phyloP scores from a whole-genome alignment of 2,888 invertebrate genomes.

The Nomada fucata region DNA sequence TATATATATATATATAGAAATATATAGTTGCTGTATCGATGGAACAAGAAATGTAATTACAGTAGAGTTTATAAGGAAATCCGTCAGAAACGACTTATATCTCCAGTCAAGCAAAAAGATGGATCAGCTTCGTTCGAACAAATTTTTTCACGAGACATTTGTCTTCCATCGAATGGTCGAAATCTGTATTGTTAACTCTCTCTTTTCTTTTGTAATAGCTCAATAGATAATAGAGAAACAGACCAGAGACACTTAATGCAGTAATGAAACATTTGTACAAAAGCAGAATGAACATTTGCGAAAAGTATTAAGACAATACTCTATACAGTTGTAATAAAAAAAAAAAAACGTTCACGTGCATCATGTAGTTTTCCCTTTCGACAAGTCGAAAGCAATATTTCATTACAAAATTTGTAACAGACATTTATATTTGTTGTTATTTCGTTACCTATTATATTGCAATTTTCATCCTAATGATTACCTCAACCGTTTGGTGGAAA shows the following conservation, averaged over 20 bases:
- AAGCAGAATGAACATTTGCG: constrained; percentile 24
- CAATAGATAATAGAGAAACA: constrained; percentile 35
- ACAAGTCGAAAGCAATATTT: constrained; percentile 15
- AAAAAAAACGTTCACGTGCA: constrained; percentile 3
- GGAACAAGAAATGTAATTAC: constrained; percentile 3
- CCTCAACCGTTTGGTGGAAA: neutral
- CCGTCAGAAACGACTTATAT: neutral
- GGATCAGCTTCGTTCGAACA: neutral
- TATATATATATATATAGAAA: neutral
- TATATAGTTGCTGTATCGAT: constrained; percentile 23
- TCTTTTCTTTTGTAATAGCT: constrained; percentile 19
- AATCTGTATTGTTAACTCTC: constrained; percentile 34
- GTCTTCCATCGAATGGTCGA: constrained; percentile 25
- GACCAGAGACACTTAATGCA: constrained; percentile 39
- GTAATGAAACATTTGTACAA: constrained; percentile 19
- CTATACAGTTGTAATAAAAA: constrained; percentile 31
- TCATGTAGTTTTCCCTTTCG: constrained; percentile 14
- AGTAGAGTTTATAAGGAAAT: neutral
- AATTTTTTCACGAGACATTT: neutral
- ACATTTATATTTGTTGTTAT: constrained; percentile 7
- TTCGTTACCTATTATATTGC: constrained; percentile 4
- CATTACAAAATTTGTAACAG: constrained; percentile 34
- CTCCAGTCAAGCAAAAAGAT: neutral
- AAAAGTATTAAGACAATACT: constrained; percentile 47
- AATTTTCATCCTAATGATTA: neutral